Base-by-base conservation (phyloP, 2,113 vertebrate species). In the Hiodon alosoides region DNA sequence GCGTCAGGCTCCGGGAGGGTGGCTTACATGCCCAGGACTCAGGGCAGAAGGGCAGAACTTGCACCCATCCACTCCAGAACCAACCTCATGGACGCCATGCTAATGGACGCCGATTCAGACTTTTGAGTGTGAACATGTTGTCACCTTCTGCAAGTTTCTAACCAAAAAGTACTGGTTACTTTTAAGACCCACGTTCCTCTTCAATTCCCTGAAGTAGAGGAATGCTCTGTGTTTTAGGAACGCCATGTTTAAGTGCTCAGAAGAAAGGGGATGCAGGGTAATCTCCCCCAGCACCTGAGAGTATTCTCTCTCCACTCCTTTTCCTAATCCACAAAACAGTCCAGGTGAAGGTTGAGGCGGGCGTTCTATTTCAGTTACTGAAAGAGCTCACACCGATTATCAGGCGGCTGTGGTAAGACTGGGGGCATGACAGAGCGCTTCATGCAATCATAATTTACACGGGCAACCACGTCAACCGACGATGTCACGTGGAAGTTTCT, bases 101-200 rank as follows among this genome's bases (percentile, higher is more conserved):
- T 99, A 66, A 90, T 98, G 91, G 95, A 98, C 0, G 89, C 93
- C 0, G 94, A 96, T 64, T 98, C 93, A 0, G 96, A 98, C 84
- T 99, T 99, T 76, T 98, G 79, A 87, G 69, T 74, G 10, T 2
- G 9, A 16, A 58, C 9, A 4, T 9, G 62, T n/a, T 5, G 7
- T 31, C 8, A 50, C 57, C 17, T 47, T 48, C 51, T 77, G 74
- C 75, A 53, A 67, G 64, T 31, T 31, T 31, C 31, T 31, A 31
- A 31, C 31, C 17, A 67, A 62, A 72, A 91, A 89, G 87, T 89
- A 86, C 87, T 88, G 89, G 89, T 88, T 85, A 86, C 89, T 90
- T 89, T 87, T 72, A 74, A 72, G 58, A 71, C 76, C 77, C 84
- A 85, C 79, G 65, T 68, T 75, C 74, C 59, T 77, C 74, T 66